Base-by-base conservation (phyloP, 2,797 vertebrate genomes). In the Malurus leucopterus region DNA sequence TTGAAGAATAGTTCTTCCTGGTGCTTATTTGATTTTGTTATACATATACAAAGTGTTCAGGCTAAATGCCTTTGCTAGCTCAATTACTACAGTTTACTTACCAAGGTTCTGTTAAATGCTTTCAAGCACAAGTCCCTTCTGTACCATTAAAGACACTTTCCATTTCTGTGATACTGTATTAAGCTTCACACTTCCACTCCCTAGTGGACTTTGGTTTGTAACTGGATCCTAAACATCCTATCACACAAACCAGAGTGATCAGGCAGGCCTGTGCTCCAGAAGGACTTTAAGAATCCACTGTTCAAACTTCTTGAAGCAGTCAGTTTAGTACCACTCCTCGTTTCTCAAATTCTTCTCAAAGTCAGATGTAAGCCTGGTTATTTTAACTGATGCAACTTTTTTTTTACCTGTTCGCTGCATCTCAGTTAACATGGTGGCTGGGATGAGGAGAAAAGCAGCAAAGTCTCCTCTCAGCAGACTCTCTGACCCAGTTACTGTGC, bases 81-180 rank as follows among this genome's bases (percentile, higher is more conserved):
- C 91, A 91, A 83, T 94, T 93, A 90, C 75, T 88, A 65, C 50
- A 92, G 93, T 89, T 92, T 93, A 88, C 91, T 95, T 90, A 91
- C 88, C 87, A 90, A 84, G 70, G 58, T 34, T 90, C 68, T 91
- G 75, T 88, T 92, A 92, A 91, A 95, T 87, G 86, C 89, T 89
- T 91, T 93, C 86, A 94, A 93, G 86, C 72, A 84, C 29, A 78
- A 81, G 71, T 95, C 92, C 94, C 95, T 64, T 88, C 74, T 90
- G 86, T 90, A 50, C 80, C 72, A 94, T 96, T 95, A 96, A 89
- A 95, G 81, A 88, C 88, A 51, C 73, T 94, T 96, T 92, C 94
- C 70, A 78, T 92, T 92, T 93, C 90, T 94, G 23, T 87, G 88
- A 91, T 95, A 90, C 70, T 92, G 89, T 94, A 86, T 93, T 95